These are phyloP conservation scores for Oenanthe melanoleuca DNA, from an alignment of 2,113 vertebrate species.

Conservation along the genomic window DNA sequence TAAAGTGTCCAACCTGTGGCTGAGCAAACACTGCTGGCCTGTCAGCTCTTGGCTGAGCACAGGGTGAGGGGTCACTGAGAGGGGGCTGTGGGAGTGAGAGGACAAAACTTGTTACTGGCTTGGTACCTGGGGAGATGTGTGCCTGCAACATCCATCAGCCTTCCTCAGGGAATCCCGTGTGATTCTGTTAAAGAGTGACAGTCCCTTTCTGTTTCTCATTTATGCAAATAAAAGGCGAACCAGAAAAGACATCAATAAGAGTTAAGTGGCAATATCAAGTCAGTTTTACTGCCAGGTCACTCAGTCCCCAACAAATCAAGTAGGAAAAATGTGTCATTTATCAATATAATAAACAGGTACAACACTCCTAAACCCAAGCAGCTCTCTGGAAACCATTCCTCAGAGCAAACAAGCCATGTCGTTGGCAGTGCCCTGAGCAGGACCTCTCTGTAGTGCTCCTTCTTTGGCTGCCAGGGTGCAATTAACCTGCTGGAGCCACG, in stretches of 20 bases:
- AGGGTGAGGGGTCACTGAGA: not conserved
- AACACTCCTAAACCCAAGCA: conserved; percentile 44
- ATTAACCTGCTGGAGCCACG: not conserved
- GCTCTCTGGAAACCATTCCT: conserved; percentile 38
- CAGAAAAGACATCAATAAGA: conserved; percentile 61
- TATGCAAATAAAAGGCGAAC: conserved; percentile 46
- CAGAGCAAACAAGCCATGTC: not conserved
- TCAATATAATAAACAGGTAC: conserved; percentile 67
- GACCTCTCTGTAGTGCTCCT: not conserved
- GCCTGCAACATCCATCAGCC: conserved; percentile 15
- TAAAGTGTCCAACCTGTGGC: conserved; percentile 11
- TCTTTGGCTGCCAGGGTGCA: not conserved
- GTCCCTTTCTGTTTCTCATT: conserved; percentile 42
- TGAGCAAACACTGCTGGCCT: not conserved
- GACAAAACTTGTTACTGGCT: not conserved
- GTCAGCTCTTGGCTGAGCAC: not conserved
- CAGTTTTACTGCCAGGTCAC: conserved; percentile 68
- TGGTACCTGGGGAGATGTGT: not conserved
- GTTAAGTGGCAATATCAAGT: conserved; percentile 67
- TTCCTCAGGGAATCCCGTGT: not conserved
- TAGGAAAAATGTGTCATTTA: conserved; percentile 53
- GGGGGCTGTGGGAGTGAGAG: rapidly evolving
- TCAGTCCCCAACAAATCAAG: conserved; percentile 54
- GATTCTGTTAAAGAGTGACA: not conserved
- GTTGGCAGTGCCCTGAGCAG: not conserved